A percentile compares a stretch with the other conserved stretches of the same genome.
Evolutionary conservation across 2,888 invertebrate species (phyloP).

Genomic region (Platycnemis pennipes): DNA sequence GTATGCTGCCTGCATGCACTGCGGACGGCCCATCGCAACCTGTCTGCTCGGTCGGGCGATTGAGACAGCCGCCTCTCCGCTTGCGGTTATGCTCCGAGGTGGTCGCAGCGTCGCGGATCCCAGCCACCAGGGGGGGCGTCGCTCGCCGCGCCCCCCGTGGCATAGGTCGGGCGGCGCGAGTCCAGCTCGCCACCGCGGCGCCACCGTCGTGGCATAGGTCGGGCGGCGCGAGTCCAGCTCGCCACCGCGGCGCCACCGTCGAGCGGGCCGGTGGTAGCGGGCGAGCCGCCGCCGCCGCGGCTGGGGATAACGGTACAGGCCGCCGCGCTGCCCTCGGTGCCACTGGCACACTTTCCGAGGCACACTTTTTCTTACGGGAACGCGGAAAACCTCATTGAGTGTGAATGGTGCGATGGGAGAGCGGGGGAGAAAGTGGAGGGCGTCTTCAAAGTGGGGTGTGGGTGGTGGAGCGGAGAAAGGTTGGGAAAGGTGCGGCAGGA

Average conservation of each 20-base stretch:
- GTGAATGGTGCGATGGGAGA: background rate
- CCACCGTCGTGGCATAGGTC: background rate
- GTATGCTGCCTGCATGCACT: too few species aligned
- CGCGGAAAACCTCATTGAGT: slow-evolving; percentile 67
- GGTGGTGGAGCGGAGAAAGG: background rate
- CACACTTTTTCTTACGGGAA: slow-evolving; percentile 69
- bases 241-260: background rate
- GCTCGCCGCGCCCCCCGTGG: background rate
- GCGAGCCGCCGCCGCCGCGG: background rate
- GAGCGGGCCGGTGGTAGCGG: background rate
- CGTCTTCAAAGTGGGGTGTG: background rate
- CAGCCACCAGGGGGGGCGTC: too few species aligned
- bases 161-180: background rate
- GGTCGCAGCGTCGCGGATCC: too few species aligned
- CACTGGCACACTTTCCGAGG: slow-evolving; percentile 68
- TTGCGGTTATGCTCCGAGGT: too few species aligned
- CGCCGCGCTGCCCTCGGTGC: slow-evolving; percentile 53
- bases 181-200: background rate
- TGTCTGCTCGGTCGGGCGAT: too few species aligned
- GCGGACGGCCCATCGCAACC: too few species aligned
- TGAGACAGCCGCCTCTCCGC: too few species aligned
- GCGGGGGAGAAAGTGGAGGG: slow-evolving; percentile 42
- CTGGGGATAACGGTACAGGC: slow-evolving; percentile 43
- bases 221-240: background rate
- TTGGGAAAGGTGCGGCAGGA: background rate